These are phyloP conservation scores for Agrotis clavis DNA, from an alignment of 2,888 invertebrate genomes.

Conservation along the genomic window DNA sequence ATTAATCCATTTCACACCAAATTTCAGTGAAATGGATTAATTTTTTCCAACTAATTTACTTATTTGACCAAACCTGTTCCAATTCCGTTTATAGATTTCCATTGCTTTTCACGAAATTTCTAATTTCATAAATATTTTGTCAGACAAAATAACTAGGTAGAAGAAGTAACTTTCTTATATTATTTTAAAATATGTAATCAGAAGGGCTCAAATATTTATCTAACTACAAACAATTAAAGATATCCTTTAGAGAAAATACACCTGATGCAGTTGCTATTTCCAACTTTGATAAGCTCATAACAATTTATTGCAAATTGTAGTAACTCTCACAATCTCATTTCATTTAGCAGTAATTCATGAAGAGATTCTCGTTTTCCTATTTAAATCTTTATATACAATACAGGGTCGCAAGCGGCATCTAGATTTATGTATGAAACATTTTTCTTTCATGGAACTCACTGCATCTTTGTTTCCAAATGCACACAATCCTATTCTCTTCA, in stretches of 20 bases:
- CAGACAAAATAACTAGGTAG: not conserved
- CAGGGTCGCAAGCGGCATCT: not conserved
- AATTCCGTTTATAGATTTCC: too few relatives aligned
- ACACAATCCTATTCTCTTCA: too few relatives aligned
- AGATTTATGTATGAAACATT: not conserved
- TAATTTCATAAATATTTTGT: not conserved
- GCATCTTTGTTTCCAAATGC: too few relatives aligned
- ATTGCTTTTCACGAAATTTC: too few relatives aligned
- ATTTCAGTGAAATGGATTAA: too few relatives aligned
- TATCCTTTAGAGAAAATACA: not conserved
- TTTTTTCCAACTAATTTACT: too few relatives aligned
- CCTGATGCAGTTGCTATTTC: not conserved
- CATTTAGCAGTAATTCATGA: not conserved
- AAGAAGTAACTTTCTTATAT: not conserved
- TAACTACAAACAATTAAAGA: too few relatives aligned
- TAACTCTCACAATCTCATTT: constrained; percentile 2
- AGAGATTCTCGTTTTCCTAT: not conserved
- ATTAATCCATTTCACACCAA: too few relatives aligned
- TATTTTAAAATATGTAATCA: not conserved
- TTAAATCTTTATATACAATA: not conserved
- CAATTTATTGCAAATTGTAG: constrained; percentile 4
- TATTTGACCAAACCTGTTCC: too few relatives aligned
- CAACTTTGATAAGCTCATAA: not conserved
- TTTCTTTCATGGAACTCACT: too few relatives aligned
- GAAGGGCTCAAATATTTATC: not conserved